Conservation (phyloP, 2,113 vertebrate genomes). For the Hippocampus mohnikei region DNA sequence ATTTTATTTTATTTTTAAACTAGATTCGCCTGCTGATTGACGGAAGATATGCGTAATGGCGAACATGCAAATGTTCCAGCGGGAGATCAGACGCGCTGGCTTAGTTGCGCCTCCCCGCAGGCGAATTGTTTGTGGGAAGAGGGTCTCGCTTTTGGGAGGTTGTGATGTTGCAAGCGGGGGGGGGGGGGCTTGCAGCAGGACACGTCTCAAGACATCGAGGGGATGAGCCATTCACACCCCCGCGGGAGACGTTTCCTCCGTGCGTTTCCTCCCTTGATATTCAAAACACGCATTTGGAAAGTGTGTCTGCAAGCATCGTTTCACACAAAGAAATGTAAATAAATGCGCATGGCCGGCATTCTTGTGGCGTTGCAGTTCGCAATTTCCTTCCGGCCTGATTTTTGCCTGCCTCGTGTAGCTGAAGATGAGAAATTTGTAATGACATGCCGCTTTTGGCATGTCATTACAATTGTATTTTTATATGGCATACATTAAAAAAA, state of each 20-base stretch:
- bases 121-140: conserved; percentile 8
- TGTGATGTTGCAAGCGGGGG: conserved; percentile 18
- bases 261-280: conserved; percentile 28
- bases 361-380: neutral
- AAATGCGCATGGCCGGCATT: neutral
- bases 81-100: conserved; percentile 3
- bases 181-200: conserved; percentile 3
- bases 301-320: neutral
- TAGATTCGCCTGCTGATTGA: neutral
- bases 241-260: conserved; percentile 7
- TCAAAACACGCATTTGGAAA: neutral
- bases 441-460: no score
- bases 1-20: neutral
- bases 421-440: neutral
- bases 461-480: no score
- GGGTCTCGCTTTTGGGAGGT: conserved; percentile 8
- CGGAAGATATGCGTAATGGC: conserved; percentile 27
- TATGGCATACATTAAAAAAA: no score
- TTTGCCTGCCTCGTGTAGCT: neutral
- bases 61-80: conserved; percentile 21
- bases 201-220: conserved; percentile 16
- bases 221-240: conserved; percentile 28
- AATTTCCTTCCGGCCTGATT: neutral
- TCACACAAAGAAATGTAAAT: conserved; percentile 4
- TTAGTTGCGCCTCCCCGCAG: neutral